These are phyloP conservation scores for Scelioninae gen. 1 DNA, from an alignment of 2,888 invertebrate species.

Conservation along the genomic window DNA sequence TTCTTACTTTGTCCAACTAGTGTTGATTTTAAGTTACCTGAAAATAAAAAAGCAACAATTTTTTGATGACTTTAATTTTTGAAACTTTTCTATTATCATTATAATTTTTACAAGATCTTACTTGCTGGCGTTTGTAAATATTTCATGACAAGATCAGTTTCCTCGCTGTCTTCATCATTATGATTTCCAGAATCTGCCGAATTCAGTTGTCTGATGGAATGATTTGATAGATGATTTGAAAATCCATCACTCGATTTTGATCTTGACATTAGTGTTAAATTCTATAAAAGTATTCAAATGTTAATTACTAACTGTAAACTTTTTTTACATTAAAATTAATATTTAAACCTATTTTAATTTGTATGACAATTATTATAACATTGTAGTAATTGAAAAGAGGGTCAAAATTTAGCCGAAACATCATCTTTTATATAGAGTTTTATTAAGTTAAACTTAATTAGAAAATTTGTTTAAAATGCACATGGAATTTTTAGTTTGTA, in stretches of 20 bases:
- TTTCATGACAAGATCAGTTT: slow-evolving; percentile 66
- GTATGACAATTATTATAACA: too few species aligned
- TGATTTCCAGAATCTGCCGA: slow-evolving; percentile 42
- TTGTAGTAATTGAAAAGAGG: too few species aligned
- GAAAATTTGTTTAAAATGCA: too few species aligned
- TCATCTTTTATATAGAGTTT: too few species aligned
- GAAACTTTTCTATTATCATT: too few species aligned
- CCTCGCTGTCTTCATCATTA: slow-evolving; percentile 50
- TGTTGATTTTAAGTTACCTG: too few species aligned
- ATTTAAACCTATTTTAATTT: background rate
- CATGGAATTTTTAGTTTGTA: too few species aligned
- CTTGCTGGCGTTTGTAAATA: slow-evolving; percentile 56
- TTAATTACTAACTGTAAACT: background rate
- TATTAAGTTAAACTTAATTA: too few species aligned
- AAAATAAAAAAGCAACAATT: too few species aligned
- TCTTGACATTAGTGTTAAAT: slow-evolving; percentile 85
- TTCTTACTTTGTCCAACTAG: too few species aligned
- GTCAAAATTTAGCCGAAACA: too few species aligned
- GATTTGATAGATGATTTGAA: slow-evolving; percentile 67
- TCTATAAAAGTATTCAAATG: slow-evolving; percentile 77
- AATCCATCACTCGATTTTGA: slow-evolving; percentile 70
- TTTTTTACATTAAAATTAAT: background rate
- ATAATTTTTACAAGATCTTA: slow-evolving; percentile 4
- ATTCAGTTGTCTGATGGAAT: slow-evolving; percentile 30
- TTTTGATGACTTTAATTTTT: too few species aligned